Evolutionary conservation across 64 coral and sea anemone genomes (phyloP).

Genomic region (Acropora yongei): DNA sequence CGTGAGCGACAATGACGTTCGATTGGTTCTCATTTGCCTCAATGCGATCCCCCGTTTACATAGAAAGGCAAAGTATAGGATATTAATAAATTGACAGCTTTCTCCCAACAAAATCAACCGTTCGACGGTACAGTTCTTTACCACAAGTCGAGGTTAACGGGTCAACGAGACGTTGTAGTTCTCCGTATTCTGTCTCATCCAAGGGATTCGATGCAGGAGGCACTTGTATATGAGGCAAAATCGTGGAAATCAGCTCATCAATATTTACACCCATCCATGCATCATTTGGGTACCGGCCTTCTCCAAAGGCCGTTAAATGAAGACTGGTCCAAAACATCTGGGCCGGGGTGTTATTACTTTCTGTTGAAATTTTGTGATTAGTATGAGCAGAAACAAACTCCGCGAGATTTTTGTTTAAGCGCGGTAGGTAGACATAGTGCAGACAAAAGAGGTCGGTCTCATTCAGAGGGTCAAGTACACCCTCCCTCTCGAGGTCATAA

Average conservation of each 20-base stretch:
- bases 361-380: constrained; percentile 49
- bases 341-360: too few species aligned
- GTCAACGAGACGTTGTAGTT: constrained; percentile 17
- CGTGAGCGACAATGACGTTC: too few species aligned
- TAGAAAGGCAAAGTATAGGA: background rate
- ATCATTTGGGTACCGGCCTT: background rate
- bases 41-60: too few species aligned
- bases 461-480: too few species aligned
- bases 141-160: background rate
- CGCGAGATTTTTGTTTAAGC: too few species aligned
- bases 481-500: constrained; percentile 56
- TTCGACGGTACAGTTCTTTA: constrained; percentile 13
- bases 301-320: constrained; percentile 34
- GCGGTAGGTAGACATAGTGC: constrained; percentile 43
- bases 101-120: constrained; percentile 12
- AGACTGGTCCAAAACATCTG: constrained; percentile 39
- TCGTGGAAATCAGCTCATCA: constrained; percentile 1
- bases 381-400: constrained; percentile 56
- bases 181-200: background rate
- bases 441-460: constrained; percentile 68
- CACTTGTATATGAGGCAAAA: constrained; percentile 37
- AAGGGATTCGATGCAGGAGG: constrained; percentile 15
- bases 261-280: constrained; percentile 25
- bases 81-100: background rate
- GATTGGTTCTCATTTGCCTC: too few species aligned